Evolutionary conservation across 2,888 invertebrate genomes (phyloP), one percentile per base, ranked within the genome.

Genomic region (Scaptomyza flava): DNA sequence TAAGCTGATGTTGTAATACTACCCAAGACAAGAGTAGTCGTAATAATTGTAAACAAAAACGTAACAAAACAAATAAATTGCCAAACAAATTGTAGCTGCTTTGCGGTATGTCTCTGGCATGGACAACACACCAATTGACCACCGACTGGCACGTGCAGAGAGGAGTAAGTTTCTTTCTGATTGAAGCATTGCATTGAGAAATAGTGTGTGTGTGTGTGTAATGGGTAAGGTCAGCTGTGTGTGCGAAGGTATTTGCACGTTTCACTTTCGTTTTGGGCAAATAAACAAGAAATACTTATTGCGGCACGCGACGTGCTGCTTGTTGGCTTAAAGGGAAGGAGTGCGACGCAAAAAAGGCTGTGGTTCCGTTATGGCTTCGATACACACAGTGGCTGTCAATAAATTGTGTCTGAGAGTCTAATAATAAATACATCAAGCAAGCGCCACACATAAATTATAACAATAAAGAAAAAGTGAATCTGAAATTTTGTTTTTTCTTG

Each of bases 401-500:
- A 57, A 61, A 58, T 53, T 53, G 56, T 41, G 48, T 17, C 56
- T 42, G 57, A 51, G 53, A 41, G 64, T 48, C 64, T 63, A 76
- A 78, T 27, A 27, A 77, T 74, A 79, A 81, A 79, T 70, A 68
- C 70, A 75, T 65, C 66, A 72, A 69, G 81, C 75, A 72, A 75
- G 84, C 72, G 72, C 71, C 72, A 41, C 68, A 63, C 61, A 65
- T 52, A 61, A 52, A 76, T 80, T 71, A 79, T 68, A 67, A 84
- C 81, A 87, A 87, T 85, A 77, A 85, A 83, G 87, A 83, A 83
- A 83, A 83, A 87, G 82, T 81, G 69, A 82, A 61, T 81, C 72
- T 72, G 60, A 69, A 50, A 68, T 63, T 66, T 56, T 82, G 77
- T 81, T 53, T 77, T 82, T 82, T 81, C 82, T 83, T 87, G 80